Conservation (phyloP, 2,888 invertebrate genomes). For the Meandrusa payeni region DNA sequence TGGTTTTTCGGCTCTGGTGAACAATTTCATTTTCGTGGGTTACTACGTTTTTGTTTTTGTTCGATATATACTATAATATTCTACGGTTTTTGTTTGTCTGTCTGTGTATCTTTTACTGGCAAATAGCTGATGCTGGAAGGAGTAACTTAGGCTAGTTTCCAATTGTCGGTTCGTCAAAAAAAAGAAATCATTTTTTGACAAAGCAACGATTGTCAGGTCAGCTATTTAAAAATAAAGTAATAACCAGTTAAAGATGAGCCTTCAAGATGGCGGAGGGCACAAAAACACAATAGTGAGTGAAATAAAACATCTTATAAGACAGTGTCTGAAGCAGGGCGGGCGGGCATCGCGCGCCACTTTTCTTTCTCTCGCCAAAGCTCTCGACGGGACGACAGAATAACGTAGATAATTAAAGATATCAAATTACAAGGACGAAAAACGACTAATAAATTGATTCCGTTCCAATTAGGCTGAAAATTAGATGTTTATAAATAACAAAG, state of each 20-base stretch:
- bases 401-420: conserved; percentile 37
- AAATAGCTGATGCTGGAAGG: too few relatives aligned
- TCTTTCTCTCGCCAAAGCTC: conserved; percentile 64
- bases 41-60: too few relatives aligned
- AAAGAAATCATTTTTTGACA: too few relatives aligned
- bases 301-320: conserved; percentile 65
- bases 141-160: too few relatives aligned
- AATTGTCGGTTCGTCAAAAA: too few relatives aligned
- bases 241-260: conserved; percentile 1
- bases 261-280: conserved; percentile 31
- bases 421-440: conserved; percentile 12
- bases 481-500: not conserved
- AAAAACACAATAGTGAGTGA: conserved; percentile 62
- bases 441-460: conserved; percentile 16
- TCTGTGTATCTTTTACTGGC: too few relatives aligned
- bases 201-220: too few relatives aligned
- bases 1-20: too few relatives aligned
- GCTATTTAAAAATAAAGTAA: too few relatives aligned
- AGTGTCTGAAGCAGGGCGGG: conserved; percentile 32
- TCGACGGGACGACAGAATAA: conserved; percentile 39
- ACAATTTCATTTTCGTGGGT: too few relatives aligned
- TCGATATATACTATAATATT: too few relatives aligned
- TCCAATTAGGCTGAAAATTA: conserved; percentile 19
- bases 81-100: too few relatives aligned
- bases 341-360: conserved; percentile 58